These are phyloP conservation scores for Pristionchus arcanus DNA, from an alignment of 2,888 invertebrate species.

Conservation along the genomic window DNA sequence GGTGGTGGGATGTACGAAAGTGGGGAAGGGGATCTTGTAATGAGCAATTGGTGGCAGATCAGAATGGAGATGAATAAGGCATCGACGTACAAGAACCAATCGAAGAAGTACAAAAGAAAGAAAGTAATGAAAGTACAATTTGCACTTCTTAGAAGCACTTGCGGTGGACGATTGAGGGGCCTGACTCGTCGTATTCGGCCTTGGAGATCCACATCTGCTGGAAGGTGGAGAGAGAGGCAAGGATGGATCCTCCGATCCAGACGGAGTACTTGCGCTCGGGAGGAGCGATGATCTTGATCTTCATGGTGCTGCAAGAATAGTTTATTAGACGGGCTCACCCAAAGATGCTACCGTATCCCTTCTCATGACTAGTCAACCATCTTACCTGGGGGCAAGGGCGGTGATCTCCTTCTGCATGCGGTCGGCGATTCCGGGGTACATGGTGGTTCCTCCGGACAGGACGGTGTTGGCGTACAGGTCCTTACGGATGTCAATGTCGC, in stretches of 20 bases:
- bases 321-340: not conserved
- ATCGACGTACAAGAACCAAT: constrained; percentile 4
- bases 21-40: not conserved
- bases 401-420: constrained; percentile 93
- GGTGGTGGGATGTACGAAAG: constrained; percentile 10
- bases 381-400: constrained; percentile 73
- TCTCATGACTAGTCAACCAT: not conserved
- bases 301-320: constrained; percentile 83
- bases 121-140: not conserved
- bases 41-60: constrained; percentile 48
- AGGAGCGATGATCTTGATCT: constrained; percentile 66
- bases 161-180: constrained; percentile 95
- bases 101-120: not conserved
- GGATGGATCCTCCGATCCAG: constrained; percentile 96
- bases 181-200: constrained; percentile 91
- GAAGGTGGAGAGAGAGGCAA: constrained; percentile 91
- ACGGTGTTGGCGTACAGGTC: constrained; percentile 88
- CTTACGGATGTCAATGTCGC: constrained; percentile 93
- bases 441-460: constrained; percentile 84
- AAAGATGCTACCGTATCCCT: not conserved
- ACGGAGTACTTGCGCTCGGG: constrained; percentile 95
- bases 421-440: constrained; percentile 97
- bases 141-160: constrained; percentile 87
- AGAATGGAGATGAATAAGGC: constrained; percentile 43
- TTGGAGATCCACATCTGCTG: constrained; percentile 88